Conservation (phyloP, 2,888 invertebrate species). For the Pollenia griseotomentosa region DNA sequence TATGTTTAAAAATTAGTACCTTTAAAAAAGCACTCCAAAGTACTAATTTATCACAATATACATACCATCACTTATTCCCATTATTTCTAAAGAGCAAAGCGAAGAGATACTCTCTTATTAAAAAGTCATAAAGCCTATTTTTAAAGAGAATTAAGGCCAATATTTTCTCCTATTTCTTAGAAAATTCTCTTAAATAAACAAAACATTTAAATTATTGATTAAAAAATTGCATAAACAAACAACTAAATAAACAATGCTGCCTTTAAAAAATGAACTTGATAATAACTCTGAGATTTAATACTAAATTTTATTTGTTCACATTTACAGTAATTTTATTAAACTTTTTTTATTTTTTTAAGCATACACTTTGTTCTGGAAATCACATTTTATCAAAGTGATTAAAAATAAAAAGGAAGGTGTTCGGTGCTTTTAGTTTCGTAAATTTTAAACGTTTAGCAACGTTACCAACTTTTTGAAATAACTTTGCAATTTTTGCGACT, state of each 20-base stretch:
- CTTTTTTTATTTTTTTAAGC: too few relatives aligned
- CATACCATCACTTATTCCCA: background rate
- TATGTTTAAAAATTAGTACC: too few relatives aligned
- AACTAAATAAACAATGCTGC: background rate
- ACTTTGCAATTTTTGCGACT: too few relatives aligned
- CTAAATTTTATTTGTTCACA: background rate
- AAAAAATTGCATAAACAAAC: background rate
- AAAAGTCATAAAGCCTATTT: background rate
- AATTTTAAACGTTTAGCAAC: too few relatives aligned
- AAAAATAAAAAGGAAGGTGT: too few relatives aligned
- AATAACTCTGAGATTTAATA: background rate
- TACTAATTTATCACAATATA: background rate
- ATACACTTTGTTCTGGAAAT: too few relatives aligned
- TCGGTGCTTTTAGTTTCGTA: too few relatives aligned
- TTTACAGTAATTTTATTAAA: too few relatives aligned
- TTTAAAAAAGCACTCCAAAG: too few relatives aligned
- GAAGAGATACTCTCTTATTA: background rate
- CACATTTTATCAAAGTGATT: too few relatives aligned
- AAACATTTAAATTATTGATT: background rate
- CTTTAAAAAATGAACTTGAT: background rate
- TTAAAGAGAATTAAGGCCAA: background rate
- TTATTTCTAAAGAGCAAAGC: background rate
- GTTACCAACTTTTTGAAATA: too few relatives aligned
- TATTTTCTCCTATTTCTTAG: background rate
- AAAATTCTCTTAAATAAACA: constrained; percentile 23